A percentile compares a stretch with the other conserved stretches of the same genome.
phyloP scores from a whole-genome alignment of 2,113 vertebrate species.

The Cyanoliseus patagonus region DNA sequence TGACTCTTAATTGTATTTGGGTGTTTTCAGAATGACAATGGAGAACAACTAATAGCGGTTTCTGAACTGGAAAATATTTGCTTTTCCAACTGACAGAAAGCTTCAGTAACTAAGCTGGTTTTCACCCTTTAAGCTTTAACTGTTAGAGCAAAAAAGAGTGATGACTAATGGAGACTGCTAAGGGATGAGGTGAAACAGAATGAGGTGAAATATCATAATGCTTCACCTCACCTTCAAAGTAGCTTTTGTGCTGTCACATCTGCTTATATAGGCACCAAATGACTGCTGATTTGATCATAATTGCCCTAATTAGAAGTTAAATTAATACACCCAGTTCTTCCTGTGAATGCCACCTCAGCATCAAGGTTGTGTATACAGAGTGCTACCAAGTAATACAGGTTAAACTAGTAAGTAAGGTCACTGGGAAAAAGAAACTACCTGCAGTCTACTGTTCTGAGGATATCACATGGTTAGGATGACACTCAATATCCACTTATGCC shows the following conservation, averaged over 20 bases:
- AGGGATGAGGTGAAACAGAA: neutral
- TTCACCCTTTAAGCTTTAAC: neutral
- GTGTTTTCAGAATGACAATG: neutral
- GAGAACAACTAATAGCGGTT: neutral
- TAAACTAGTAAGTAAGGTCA: slow-evolving; percentile 14
- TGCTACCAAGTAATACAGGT: neutral
- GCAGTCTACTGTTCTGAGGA: neutral
- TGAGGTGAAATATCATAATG: neutral
- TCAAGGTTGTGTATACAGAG: neutral
- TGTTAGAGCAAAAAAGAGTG: neutral
- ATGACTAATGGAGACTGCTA: neutral
- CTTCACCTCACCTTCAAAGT: slow-evolving; percentile 50
- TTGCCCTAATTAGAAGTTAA: slow-evolving; percentile 58
- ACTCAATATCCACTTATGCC: slow-evolving; percentile 33
- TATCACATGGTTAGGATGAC: slow-evolving; percentile 1
- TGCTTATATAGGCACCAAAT: slow-evolving; percentile 59
- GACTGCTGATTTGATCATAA: slow-evolving; percentile 65
- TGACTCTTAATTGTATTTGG: neutral
- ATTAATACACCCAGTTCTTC: slow-evolving; percentile 52
- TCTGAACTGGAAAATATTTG: neutral
- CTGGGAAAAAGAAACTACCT: neutral
- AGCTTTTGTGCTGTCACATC: slow-evolving; percentile 55
- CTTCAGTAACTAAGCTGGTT: neutral
- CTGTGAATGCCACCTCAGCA: slow-evolving; percentile 44
- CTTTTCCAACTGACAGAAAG: neutral